Base-by-base conservation (phyloP, 2,888 invertebrate species). In the Punctoribates punctum region DNA sequence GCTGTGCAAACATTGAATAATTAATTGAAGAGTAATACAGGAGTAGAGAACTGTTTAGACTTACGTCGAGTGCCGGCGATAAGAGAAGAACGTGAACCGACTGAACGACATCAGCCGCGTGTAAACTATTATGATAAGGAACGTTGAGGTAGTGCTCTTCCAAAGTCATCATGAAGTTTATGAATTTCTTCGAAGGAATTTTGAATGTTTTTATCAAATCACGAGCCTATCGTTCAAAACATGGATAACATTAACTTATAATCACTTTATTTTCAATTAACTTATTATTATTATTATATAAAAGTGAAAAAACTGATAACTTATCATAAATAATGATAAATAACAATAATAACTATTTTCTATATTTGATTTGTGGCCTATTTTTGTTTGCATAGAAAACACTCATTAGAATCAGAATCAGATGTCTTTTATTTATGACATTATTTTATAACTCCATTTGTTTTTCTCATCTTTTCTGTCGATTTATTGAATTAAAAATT, bases 101-200 rank as follows among this genome's bases (percentile, higher is more conserved):
- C 87, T 98, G 99, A 77, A 96, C 92, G 80, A 99, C 99, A 85
- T 98, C 98, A 79, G 99, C 97, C 76, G 97, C 99, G 85, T 99
- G 99, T 81, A 95, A 88, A 83, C 94, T 94, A 87, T 99, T 99
- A 88, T 99, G 99, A 89, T 99, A 99, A 82, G 98, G 97, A 86
- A 97, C 96, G 86, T 96, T 94, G 83, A 93, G 89, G 87, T 99
- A 99, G 86, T 99, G 97, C 85, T 97, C 96, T 86, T 99, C 99
- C 82, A 99, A 88, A 80, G 96, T 96, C 88, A 95, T 91, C 87
- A 98, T 90, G 86, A 97, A 99, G 80, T 94, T 94, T 83, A 99
- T 89, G 86, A 99, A 91, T 80, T 93, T 94, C 86, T 93, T 92
- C 80, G 94, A 89, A 80, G 95, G 92, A 84, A 99, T 97, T 87